Conservation (phyloP, 2,888 invertebrate species). For the Halictus ligatus region DNA sequence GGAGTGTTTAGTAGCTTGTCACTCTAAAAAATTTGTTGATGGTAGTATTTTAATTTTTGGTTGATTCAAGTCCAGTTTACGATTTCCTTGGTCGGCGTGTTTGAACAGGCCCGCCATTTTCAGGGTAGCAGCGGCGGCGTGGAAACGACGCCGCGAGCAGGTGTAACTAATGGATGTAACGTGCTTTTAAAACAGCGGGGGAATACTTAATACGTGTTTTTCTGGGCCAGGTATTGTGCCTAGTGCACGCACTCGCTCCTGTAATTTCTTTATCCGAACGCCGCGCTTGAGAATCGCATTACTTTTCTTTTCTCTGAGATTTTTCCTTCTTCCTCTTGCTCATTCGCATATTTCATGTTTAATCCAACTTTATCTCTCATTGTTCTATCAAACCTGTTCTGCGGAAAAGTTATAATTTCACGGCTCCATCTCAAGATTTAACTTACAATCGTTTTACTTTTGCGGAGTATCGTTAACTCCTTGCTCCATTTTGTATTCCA, state of each 20-base stretch:
- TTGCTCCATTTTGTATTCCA: too few species aligned
- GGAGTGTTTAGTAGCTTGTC: too few species aligned
- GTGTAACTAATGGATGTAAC: slow-evolving; percentile 71
- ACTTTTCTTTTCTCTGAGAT: background rate
- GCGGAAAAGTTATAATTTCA: too few species aligned
- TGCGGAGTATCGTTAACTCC: too few species aligned
- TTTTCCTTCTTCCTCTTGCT: background rate
- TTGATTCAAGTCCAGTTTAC: background rate
- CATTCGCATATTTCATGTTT: background rate
- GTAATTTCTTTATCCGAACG: slow-evolving; percentile 49
- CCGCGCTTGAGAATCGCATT: slow-evolving; percentile 13
- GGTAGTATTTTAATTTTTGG: background rate
- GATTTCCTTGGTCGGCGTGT: background rate
- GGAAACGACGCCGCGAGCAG: slow-evolving; percentile 69
- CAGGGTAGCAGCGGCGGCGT: slow-evolving; percentile 44
- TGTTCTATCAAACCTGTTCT: background rate
- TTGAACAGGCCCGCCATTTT: slow-evolving; percentile 45
- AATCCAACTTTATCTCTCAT: background rate
- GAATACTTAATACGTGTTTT: slow-evolving; percentile 70
- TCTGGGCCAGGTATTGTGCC: slow-evolving; percentile 63
- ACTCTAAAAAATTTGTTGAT: background rate
- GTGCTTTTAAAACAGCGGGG: slow-evolving; percentile 70
- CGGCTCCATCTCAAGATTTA: background rate
- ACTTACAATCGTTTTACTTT: background rate
- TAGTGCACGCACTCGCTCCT: slow-evolving; percentile 49